Percentiles rank a stretch among this genome's conserved stretches.
Evolutionary conservation across 2,113 vertebrate species (phyloP).

Genomic region (Pogona vitticeps): DNA sequence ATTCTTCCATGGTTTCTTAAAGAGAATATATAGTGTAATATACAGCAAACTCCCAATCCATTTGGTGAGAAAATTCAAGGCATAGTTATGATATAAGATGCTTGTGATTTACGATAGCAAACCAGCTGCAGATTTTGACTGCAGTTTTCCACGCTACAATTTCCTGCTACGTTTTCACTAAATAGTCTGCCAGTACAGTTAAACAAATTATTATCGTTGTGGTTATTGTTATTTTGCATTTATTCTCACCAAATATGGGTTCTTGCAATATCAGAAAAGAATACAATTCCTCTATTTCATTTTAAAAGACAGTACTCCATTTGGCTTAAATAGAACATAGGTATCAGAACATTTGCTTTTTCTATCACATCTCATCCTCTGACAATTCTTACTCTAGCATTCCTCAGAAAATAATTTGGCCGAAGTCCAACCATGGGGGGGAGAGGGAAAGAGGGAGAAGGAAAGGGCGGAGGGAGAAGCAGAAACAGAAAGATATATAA

Average conservation of each 20-base stretch:
- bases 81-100: conserved; percentile 32
- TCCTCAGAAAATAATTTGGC: background rate
- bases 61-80: conserved; percentile 60
- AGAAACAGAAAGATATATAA: too few relatives aligned
- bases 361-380: background rate
- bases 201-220: background rate
- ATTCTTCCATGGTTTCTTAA: conserved; percentile 58
- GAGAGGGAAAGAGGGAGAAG: too few relatives aligned
- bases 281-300: background rate
- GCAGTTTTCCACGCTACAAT: conserved; percentile 14
- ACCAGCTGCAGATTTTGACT: conserved; percentile 31
- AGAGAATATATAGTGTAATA: conserved; percentile 42
- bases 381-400: background rate
- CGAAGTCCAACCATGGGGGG: background rate
- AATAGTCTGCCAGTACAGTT: background rate
- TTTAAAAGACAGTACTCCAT: background rate
- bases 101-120: conserved; percentile 54
- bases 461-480: too few relatives aligned
- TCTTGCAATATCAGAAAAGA: background rate
- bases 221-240: background rate
- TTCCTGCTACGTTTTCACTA: background rate
- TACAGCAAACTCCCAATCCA: conserved; percentile 26
- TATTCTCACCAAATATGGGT: background rate
- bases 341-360: background rate
- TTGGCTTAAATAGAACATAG: background rate